phyloP scores from a whole-genome alignment of 2,797 vertebrate species.

The Crenichthys baileyi region DNA sequence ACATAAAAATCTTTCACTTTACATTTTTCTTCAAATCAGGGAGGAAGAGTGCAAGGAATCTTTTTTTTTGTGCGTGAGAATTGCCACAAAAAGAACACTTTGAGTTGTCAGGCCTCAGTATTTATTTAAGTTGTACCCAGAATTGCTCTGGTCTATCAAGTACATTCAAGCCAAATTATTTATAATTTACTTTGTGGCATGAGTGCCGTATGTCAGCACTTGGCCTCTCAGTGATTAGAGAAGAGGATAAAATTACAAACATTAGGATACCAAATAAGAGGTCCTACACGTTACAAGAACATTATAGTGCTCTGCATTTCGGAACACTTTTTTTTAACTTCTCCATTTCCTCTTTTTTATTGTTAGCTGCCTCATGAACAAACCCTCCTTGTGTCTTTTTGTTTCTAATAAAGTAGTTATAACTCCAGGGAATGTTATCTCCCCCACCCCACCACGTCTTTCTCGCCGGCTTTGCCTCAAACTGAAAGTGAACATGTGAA shows the following conservation, averaged over 20 bases:
- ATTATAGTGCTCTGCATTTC: not conserved
- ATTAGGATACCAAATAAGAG: not conserved
- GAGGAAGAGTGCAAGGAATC: not conserved
- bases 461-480: constrained; percentile 13
- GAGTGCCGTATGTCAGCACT: not conserved
- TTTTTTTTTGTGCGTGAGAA: not conserved
- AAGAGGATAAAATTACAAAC: not conserved
- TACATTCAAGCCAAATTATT: not conserved
- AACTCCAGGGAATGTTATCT: constrained; percentile 41
- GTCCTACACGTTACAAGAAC: not conserved
- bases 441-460: not conserved
- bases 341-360: not conserved
- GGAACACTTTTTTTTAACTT: not conserved
- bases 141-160: not conserved
- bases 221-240: not conserved
- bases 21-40: constrained; percentile 2
- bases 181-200: not conserved
- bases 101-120: not conserved
- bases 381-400: constrained; percentile 26
- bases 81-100: not conserved
- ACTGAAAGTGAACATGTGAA: not conserved
- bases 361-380: constrained; percentile 3
- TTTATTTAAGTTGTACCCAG: constrained; percentile 1
- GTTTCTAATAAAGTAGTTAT: constrained; percentile 37
- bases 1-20: not conserved